A percentile compares a stretch with the other conserved stretches of the same genome.
phyloP scores from a whole-genome alignment of 2,888 invertebrate genomes.

The Calliopum simillimum region DNA sequence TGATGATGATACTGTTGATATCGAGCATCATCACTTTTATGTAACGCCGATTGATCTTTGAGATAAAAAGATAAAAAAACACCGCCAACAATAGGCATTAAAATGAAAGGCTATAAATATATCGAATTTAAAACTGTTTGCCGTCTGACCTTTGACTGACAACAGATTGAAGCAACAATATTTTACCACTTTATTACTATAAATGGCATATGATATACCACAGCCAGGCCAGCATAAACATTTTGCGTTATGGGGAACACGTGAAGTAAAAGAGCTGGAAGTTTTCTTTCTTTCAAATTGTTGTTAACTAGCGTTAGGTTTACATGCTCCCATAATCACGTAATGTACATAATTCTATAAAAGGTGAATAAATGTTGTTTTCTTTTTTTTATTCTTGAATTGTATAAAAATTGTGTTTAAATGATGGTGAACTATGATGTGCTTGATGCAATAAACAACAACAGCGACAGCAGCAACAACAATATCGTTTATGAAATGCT shows the following conservation, averaged over 20 bases:
- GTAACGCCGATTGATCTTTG: neutral
- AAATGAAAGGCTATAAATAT: no score
- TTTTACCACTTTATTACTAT: conserved; percentile 30
- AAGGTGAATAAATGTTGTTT: conserved; percentile 5
- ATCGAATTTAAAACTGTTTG: no score
- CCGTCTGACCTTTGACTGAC: neutral
- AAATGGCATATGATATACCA: conserved; percentile 15
- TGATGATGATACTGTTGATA: no score
- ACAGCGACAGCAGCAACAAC: neutral
- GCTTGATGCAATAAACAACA: conserved; percentile 8
- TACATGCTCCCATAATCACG: conserved; percentile 16
- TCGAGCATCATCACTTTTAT: neutral
- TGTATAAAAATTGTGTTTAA: conserved; percentile 21
- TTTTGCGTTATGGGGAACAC: conserved; percentile 13
- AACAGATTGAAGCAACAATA: conserved; percentile 7
- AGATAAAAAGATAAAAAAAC: no score
- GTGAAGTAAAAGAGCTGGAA: neutral
- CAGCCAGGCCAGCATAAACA: conserved; percentile 29
- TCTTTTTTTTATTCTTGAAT: conserved; percentile 6
- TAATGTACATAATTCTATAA: neutral
- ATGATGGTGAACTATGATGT: conserved; percentile 27
- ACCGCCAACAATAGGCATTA: no score
- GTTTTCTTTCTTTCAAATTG: no score
- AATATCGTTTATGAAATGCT: conserved; percentile 19
- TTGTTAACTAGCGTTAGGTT: neutral